Evolutionary conservation across 2,797 vertebrate genomes (phyloP).

Genomic region (Hapalemur alaotrensis): DNA sequence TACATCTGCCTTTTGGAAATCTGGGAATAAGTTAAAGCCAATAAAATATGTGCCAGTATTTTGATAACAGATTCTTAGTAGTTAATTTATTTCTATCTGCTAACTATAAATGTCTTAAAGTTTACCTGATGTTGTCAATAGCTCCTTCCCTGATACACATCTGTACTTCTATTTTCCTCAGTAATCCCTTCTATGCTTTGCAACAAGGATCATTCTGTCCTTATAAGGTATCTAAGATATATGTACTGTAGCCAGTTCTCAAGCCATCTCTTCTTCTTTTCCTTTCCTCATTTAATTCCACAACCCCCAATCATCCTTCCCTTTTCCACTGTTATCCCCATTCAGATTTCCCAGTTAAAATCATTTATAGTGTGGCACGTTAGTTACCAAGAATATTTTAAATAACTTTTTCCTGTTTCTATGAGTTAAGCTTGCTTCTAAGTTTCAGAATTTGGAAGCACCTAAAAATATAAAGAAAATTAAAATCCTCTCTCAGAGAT

Average conservation of each 20-base stretch:
- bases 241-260: slow-evolving; percentile 11
- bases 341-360: background rate
- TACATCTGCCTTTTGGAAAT: slow-evolving; percentile 20
- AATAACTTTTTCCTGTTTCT: background rate
- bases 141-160: background rate
- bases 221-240: background rate
- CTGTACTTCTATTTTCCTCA: background rate
- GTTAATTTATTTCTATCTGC: slow-evolving; percentile 23
- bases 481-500: background rate
- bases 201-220: background rate
- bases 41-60: background rate
- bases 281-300: background rate
- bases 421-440: background rate
- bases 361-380: background rate
- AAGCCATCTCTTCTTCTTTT: background rate
- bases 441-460: slow-evolving; percentile 38
- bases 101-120: background rate
- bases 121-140: background rate
- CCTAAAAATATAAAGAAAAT: slow-evolving; percentile 25
- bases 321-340: background rate
- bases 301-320: background rate
- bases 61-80: background rate
- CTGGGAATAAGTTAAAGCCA: background rate
- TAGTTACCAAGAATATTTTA: slow-evolving; percentile 4
- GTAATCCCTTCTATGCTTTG: background rate